Evolutionary conservation across 2,797 vertebrate genomes (phyloP).

Genomic region (Hemitrygon akajei): DNA sequence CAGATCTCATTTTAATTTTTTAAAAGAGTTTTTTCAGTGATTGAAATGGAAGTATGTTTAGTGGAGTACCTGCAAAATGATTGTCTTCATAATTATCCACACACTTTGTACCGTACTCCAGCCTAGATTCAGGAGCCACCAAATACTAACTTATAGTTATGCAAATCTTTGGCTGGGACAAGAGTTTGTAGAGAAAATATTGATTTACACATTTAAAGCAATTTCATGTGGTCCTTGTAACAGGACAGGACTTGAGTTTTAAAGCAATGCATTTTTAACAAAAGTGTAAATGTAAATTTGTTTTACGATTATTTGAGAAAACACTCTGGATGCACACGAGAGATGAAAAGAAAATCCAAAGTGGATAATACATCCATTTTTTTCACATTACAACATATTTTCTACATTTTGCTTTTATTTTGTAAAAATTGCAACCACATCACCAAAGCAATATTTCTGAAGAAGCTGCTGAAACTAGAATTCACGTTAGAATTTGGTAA

Average conservation of each 20-base stretch:
- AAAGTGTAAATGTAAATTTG: not conserved
- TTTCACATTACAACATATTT: conserved; percentile 13
- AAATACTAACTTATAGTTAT: not conserved
- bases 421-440: conserved; percentile 24
- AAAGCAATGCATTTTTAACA: not conserved
- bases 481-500: not conserved
- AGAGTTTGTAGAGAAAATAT: not conserved
- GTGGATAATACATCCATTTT: not conserved
- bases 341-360: not conserved
- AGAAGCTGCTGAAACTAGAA: not conserved
- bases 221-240: not conserved
- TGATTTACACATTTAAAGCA: not conserved
- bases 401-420: conserved; percentile 5
- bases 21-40: not conserved
- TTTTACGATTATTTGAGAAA: not conserved
- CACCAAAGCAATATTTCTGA: conserved; percentile 9
- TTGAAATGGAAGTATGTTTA: not conserved
- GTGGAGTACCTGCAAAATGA: not conserved
- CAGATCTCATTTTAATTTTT: not conserved
- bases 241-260: not conserved
- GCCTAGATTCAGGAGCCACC: not conserved
- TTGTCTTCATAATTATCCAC: not conserved
- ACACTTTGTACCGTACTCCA: not conserved
- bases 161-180: conserved; percentile 17
- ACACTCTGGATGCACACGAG: not conserved